Evolutionary conservation across 1,140 invertebrate genomes (phyloP), one percentile per base, ranked within the genome.

Genomic region (Caenorhabditis brenneri): DNA sequence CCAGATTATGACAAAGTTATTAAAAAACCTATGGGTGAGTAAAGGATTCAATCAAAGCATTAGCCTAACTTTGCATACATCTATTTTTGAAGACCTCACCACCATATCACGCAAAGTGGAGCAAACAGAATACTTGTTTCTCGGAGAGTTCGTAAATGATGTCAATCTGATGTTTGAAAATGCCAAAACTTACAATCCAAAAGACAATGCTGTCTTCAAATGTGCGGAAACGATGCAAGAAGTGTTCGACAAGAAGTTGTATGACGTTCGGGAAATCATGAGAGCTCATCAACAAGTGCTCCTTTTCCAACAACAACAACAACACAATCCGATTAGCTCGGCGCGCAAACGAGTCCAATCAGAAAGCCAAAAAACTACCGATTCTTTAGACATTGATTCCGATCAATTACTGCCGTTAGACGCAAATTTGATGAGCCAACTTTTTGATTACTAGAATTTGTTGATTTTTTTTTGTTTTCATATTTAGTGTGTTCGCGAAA

Each of bases 101-200:
- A 96, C 95, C 85, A 95, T 99, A 87, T 95, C 97, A 92, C 93
- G 93, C 65, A 95, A 96, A 92, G 94, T 98, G 89, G 94, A 95
- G 90, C 93, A 94, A 87, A 93, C 94, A 87, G 93, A 93, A 27
- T 99, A 98, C 91, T 94, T 94, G 88, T 95, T 94, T 89, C 92
- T 99, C 80, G 95, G 95, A 91, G 96, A 98, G 91, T 97, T 98
- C 91, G 96, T 98, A 88, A 95, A 95, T 90, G 96, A 98, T 91
- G 96, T 98, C 93, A 97, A 95, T 51, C 96, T 97, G 91, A 97
- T 98, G 89, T 98, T 98, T 92, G 96, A 99, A 91, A 99, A 99
- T 92, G 98, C 96, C 93, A 94, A 96, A 80, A 96, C 96, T 88
- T 98, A 97, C 91, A 98, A 98, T 93, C 95, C 96, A 39, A 95